Evolutionary conservation across 1,140 invertebrate species (phyloP), one percentile per base, ranked within the genome.

Genomic region (Akabosia matsudoensis): DNA sequence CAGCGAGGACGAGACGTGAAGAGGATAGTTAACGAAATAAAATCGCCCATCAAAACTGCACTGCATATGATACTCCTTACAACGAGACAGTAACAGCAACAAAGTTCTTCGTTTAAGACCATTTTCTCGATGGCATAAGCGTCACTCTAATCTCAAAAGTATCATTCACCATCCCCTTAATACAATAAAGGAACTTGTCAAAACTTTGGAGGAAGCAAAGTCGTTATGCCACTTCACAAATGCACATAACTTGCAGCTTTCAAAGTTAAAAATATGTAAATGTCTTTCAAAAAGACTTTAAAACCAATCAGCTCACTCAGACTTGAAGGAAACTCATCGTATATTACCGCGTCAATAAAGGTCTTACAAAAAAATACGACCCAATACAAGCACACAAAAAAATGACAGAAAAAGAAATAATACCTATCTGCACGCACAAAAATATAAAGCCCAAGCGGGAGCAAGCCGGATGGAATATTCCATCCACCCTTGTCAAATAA

Each of bases 401-500:
- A n/a, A n/a, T 45, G 18, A 10, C 18, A 45, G 37, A 18, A 10
- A 45, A 10, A 18, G 7, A 45, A 10, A 18, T 45, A 45, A 7
- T 10, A 18, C 18, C 7, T 45, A 45, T 45, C 7, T 67, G 28
- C 61, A 30, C 14, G 28, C 61, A 67, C 4, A 67, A n/a, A 67
- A 2, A n/a, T 30, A 61, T 22, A 31, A 67, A 30, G 61, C 3
- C 4, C 26, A 45, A 45, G 37, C 37, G 18, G 18, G 37, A 45
- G 18, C 7, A 45, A 45, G 37, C 37, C 7, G 37, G 37, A 45
- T 10, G 37, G 37, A 45, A 45, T 45, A 45, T 45, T 45, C 37
- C 61, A 16, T 67, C 61, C 61, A 67, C 61, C 61, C 61, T 67
- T 67, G 61, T 67, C 61, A 67, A 67, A 67, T 67, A 31, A 67